Percentiles rank a stretch among this genome's conserved stretches.
Conservation (phyloP, 1,140 invertebrate genomes). For the Drosophila orosa region DNA sequence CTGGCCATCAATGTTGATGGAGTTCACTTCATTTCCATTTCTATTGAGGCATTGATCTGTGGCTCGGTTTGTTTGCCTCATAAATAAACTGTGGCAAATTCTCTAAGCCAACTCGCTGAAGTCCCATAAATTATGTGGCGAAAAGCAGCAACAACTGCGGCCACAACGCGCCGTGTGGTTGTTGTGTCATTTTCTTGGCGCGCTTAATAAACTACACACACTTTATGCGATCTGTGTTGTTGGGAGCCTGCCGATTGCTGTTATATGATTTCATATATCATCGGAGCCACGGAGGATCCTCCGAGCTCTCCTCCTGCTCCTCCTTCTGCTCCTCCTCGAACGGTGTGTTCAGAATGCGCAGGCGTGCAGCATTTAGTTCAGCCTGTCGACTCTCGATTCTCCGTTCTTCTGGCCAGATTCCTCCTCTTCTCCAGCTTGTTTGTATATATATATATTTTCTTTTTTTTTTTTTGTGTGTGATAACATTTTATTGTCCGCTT, state of each 20-base stretch:
- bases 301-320: background rate
- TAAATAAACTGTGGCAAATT: conserved; percentile 78
- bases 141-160: conserved; percentile 13
- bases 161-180: conserved; percentile 31
- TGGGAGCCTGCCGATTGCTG: conserved; percentile 68
- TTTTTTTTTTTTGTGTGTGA: conserved; percentile 62
- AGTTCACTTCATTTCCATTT: conserved; percentile 64
- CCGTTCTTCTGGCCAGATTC: conserved; percentile 17
- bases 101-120: conserved; percentile 76
- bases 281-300: conserved; percentile 41
- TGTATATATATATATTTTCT: conserved; percentile 31
- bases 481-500: conserved; percentile 83
- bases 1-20: conserved; percentile 20
- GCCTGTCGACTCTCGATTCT: conserved; percentile 65
- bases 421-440: conserved; percentile 9
- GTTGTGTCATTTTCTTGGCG: conserved; percentile 62
- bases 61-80: conserved; percentile 27
- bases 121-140: conserved; percentile 72
- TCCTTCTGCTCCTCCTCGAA: background rate
- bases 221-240: conserved; percentile 48
- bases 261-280: conserved; percentile 83
- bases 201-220: conserved; percentile 81
- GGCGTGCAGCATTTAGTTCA: conserved; percentile 83
- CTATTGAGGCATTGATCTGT: conserved; percentile 51
- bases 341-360: conserved; percentile 75